Base-by-base conservation (phyloP, 2,113 vertebrate genomes). In the Suncus etruscus region DNA sequence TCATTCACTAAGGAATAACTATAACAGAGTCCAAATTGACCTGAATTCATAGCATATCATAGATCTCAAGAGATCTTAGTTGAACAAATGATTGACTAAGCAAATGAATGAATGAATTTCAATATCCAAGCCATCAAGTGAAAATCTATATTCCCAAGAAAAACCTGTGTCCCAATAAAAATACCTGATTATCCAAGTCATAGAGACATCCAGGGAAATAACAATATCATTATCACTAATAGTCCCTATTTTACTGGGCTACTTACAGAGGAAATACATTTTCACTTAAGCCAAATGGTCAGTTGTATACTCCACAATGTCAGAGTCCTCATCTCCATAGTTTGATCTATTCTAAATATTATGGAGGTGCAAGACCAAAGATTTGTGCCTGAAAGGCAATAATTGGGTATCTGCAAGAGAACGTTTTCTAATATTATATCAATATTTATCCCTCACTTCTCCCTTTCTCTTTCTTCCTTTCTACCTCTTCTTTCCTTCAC, bases 71-170 rank as follows among this genome's bases (percentile, higher is more conserved):
- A 91, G 87, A 1, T 69, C 54, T 83, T 68, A 92, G 31, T 54
- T 68, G 51, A 91, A 66, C 51, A 32, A 63, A 39, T 82, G 27
- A 8, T 50, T 32, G n/a, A 76, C 6, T 74, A n/a, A 87, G 80
- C 74, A 61, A 80, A n/a, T 90, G 75, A 93, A 68, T 2, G 32
- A 80, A 32, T 90, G 72, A 93, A 68, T 3, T 32, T 78, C 58
- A 84, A 15, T 86, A 8, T 6, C 51, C n/a, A 69, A 45, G n/a
- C 0, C 15, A 9, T 87, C 31, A 91, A 54, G 4, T 61, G 75
- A 45, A 82, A 94, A 87, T 91, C 61, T 85, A 11, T 83, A 54
- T 68, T 45, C 7, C 15, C 12, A 9, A 72, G 47, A 84, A 24
- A 83, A 94, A 3, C 11, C 25, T 10, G 39, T 11, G 2, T 70